Base-by-base conservation (phyloP, 2,888 invertebrate species). In the Baronia brevicornis region DNA sequence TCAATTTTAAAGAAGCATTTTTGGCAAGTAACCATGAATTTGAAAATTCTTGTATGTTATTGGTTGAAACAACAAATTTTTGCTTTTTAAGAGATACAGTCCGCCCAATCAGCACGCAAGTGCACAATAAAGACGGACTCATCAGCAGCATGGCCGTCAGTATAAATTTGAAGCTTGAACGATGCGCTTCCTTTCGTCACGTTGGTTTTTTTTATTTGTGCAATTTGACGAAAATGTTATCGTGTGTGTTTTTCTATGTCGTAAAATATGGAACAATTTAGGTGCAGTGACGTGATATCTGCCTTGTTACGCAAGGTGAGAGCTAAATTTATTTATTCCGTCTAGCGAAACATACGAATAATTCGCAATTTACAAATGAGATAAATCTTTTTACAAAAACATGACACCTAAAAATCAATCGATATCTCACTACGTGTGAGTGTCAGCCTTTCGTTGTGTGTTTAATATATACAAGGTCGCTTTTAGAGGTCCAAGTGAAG, bases 71-170 rank as follows among this genome's bases (percentile, higher is more conserved):
- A 2, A 19, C 41, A 42, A 52, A 53, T 63, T 48, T 48, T 33
- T 46, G 41, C 66, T 71, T 74, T 74, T 72, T 69, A 60, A 51
- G 45, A 43, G 36, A 50, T 40, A 32, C 36, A 41, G 58, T 64
- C 72, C 64, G 60, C 73, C 91, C 90, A 91, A 91, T 90, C 85
- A 79, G 85, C 84, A 75, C 57, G 60, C 84, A 85, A 86, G 85
- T 84, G 86, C 85, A 87, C 88, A 89, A 90, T 91, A 92, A 92
- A 92, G 91, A 89, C 90, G 89, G 90, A 89, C 89, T 90, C 89
- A 88, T 88, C 89, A 87, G 89, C 92, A 93, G 92, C 90, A 94
- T 94, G 93, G 94, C 93, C 93, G 94, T 91, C 95, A 96, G 94
- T 96, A 96, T 96, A 96, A 92, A 96, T 94, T 92, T 93, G 92